Evolutionary conservation across 2,888 invertebrate genomes (phyloP).

Genomic region (Chymomyza amoena): DNA sequence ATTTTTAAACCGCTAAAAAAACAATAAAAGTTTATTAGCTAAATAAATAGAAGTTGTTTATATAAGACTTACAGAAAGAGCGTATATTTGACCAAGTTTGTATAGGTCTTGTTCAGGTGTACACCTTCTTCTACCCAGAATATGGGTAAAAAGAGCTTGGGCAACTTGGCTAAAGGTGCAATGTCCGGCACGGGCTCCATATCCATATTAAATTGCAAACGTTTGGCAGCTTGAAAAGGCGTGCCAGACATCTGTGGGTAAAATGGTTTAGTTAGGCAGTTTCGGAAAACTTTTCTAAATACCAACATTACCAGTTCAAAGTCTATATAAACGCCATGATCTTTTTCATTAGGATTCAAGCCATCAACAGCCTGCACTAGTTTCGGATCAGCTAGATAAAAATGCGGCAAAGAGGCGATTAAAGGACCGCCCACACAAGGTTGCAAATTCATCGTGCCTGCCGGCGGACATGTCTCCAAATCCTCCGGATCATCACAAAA

Average conservation of each 20-base stretch:
- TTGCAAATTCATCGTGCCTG: conserved; percentile 85
- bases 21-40: background rate
- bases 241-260: conserved; percentile 80
- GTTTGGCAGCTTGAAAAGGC: conserved; percentile 85
- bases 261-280: background rate
- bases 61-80: conserved; percentile 73
- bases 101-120: conserved; percentile 84
- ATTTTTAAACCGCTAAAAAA: conserved; percentile 73
- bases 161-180: conserved; percentile 83
- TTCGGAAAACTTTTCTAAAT: background rate
- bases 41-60: background rate
- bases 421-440: conserved; percentile 85
- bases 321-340: conserved; percentile 87
- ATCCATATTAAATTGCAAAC: conserved; percentile 87
- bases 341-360: conserved; percentile 83
- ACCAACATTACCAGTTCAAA: conserved; percentile 86
- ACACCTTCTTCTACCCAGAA: conserved; percentile 91
- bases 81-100: conserved; percentile 82
- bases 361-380: conserved; percentile 80
- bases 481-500: conserved; percentile 82
- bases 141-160: conserved; percentile 83
- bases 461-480: conserved; percentile 82
- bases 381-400: conserved; percentile 82
- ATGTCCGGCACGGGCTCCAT: conserved; percentile 83
- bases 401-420: conserved; percentile 89